Evolutionary conservation across 2,888 invertebrate species (phyloP).

Genomic region (Philereme vetulata): DNA sequence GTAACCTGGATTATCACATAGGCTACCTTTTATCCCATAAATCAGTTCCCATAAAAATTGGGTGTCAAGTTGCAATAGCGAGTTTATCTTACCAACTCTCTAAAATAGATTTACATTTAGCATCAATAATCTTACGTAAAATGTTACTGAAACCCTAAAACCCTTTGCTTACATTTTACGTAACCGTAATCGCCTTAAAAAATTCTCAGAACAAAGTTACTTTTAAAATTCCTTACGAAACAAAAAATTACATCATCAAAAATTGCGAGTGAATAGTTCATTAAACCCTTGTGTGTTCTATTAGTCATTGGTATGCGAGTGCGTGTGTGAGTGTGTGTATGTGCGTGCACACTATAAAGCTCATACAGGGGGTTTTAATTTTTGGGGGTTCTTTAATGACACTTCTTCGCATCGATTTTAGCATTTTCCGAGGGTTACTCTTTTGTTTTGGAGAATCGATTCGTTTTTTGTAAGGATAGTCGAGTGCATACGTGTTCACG

Average conservation of each 20-base stretch:
- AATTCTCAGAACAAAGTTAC: neutral
- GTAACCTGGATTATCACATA: too few relatives aligned
- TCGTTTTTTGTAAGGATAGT: slow-evolving; percentile 59
- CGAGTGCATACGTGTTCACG: slow-evolving; percentile 62
- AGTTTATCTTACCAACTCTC: neutral
- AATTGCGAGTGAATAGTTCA: slow-evolving; percentile 41
- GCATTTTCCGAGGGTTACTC: slow-evolving; percentile 76
- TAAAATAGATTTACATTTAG: neutral
- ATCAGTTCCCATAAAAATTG: too few relatives aligned
- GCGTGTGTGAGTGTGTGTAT: slow-evolving; percentile 50
- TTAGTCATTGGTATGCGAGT: slow-evolving; percentile 50
- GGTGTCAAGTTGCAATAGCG: too few relatives aligned
- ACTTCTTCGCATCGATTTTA: slow-evolving; percentile 83
- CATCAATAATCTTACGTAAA: slow-evolving; percentile 12
- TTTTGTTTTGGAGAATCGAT: slow-evolving; percentile 80
- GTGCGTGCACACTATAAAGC: slow-evolving; percentile 42
- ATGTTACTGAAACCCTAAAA: slow-evolving; percentile 3
- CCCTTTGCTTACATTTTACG: slow-evolving; percentile 13
- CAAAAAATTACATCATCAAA: slow-evolving; percentile 12
- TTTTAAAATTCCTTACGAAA: neutral
- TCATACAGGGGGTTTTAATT: slow-evolving; percentile 72
- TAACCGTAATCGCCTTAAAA: slow-evolving; percentile 17
- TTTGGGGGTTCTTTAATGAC: slow-evolving; percentile 84
- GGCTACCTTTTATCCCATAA: too few relatives aligned
- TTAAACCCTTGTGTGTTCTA: slow-evolving; percentile 55